Evolutionary conservation across 2,888 invertebrate species (phyloP), one percentile per base, ranked within the genome.

Genomic region (Drosophila lutescens): DNA sequence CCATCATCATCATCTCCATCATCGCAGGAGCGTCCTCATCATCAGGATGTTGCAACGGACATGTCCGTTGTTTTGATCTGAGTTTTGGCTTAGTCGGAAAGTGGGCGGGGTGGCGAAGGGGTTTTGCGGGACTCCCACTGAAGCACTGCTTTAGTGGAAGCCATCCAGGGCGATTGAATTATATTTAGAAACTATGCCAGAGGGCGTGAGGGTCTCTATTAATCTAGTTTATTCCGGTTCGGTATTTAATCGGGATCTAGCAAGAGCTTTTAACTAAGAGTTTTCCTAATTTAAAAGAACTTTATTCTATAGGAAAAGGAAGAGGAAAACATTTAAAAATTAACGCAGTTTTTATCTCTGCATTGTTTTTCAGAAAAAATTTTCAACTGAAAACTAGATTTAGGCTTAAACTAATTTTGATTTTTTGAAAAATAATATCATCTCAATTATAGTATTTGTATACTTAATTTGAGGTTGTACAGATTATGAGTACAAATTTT

Each of bases 1-100:
- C 67, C 67, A 51, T 68, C 67, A 66, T 20, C 32, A 93, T 90
- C 93, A 32, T 93, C 93, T 17, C 36, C 50, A 20, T 61, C 38
- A 20, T 17, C 63, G 17, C 12, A 10, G n/a, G 17, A 36, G 61
- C 44, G 12, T 20, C 30, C 43, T 17, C 63, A 43, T 38, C 58
- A 23, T n/a, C 65, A 61, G 65, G 65, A 65, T 54, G 63, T 63
- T 63, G 54, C 40, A 66, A 46, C 66, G 66, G 63, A 66, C 63
- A 47, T 63, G 63, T 63, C 41, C 26, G 38, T 20, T 17, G 32
- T 38, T 54, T 47, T 38, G 66, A 66, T 63, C 47, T 10, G 65
- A 66, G 46, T 62, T 47, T 46, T 34, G 47, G 47, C 5, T 26
- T 9, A 23, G 23, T 38, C 20, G 15, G 13, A 30, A 34, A 41